A percentile compares a stretch with the other conserved stretches of the same genome.
Conservation (phyloP, 1,140 invertebrate genomes). For the Drosophila oshimai region DNA sequence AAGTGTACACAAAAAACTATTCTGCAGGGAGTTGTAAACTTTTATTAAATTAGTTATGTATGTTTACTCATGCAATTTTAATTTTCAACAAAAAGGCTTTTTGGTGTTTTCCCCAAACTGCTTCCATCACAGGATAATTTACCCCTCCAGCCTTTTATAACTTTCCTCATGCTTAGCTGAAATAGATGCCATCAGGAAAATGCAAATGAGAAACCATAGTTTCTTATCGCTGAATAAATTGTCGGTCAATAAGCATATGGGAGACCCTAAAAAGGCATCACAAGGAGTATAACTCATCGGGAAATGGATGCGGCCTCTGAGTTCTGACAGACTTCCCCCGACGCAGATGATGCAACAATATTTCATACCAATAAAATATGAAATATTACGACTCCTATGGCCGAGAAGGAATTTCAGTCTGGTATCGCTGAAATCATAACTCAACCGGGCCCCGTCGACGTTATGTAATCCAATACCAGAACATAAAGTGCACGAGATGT, state of each 20-base stretch:
- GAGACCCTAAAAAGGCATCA: slow-evolving; percentile 2
- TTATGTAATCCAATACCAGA: slow-evolving; percentile 68
- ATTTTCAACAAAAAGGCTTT: too few species aligned
- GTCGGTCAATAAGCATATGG: slow-evolving; percentile 40
- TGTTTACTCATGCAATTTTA: too few species aligned
- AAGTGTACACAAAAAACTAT: too few species aligned
- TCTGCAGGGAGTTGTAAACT: too few species aligned
- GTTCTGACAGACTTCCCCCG: slow-evolving; percentile 40
- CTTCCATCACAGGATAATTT: too few species aligned
- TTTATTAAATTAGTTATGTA: too few species aligned
- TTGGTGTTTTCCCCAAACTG: too few species aligned
- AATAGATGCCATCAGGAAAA: slow-evolving; percentile 18
- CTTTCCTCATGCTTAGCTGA: background rate
- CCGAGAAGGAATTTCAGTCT: slow-evolving; percentile 25
- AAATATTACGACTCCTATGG: slow-evolving; percentile 50
- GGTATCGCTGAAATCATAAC: slow-evolving; percentile 63
- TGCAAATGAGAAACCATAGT: slow-evolving; percentile 20
- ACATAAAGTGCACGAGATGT: slow-evolving; percentile 71
- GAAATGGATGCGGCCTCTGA: slow-evolving; percentile 33
- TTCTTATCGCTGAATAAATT: slow-evolving; percentile 45
- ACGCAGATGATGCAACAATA: slow-evolving; percentile 61
- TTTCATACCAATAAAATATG: slow-evolving; percentile 68
- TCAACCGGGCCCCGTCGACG: slow-evolving; percentile 50
- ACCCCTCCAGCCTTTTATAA: too few species aligned
- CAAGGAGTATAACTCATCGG: slow-evolving; percentile 27